phyloP scores from a whole-genome alignment of 2,113 vertebrate genomes.

The Phyllopteryx taeniolatus region DNA sequence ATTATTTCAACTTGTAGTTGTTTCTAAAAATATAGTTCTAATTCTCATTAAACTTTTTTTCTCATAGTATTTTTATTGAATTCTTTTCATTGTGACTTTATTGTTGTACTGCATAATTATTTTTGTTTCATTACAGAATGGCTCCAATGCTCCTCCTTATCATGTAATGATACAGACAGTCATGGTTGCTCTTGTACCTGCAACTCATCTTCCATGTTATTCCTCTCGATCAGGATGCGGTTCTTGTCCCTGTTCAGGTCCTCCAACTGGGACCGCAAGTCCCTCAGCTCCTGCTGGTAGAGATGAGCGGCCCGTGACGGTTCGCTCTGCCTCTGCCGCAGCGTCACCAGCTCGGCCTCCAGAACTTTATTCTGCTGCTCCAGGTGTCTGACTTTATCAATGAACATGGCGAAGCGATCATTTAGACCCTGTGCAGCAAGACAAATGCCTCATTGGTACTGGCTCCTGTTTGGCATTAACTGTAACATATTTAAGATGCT shows the following conservation, averaged over 20 bases:
- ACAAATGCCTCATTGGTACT: not conserved
- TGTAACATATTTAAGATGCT: not conserved
- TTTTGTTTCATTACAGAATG: no score
- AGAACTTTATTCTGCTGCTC: slow-evolving; percentile 81
- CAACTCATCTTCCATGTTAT: slow-evolving; percentile 80
- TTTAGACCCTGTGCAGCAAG: slow-evolving; percentile 69
- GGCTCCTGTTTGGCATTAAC: not conserved
- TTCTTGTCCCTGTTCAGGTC: slow-evolving; percentile 75
- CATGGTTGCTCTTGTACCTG: slow-evolving; percentile 39
- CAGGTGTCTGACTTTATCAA: slow-evolving; percentile 82
- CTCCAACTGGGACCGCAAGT: slow-evolving; percentile 77
- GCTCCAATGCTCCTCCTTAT: not conserved
- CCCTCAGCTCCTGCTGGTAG: slow-evolving; percentile 80
- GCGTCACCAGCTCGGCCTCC: slow-evolving; percentile 77
- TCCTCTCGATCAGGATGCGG: slow-evolving; percentile 76
- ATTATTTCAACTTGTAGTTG: no score
- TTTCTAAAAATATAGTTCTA: no score
- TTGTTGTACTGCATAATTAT: no score
- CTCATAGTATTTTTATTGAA: not conserved
- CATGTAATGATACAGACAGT: no score
- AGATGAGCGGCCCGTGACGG: slow-evolving; percentile 74
- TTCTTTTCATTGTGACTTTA: not conserved
- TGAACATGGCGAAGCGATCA: slow-evolving; percentile 84
- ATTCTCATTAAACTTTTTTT: not conserved
- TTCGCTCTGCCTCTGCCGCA: slow-evolving; percentile 77